Evolutionary conservation across 37 sponge, comb jelly and placozoan genomes (phyloP), one percentile per base, ranked within the genome.

Genomic region (Tethya wilhelma): DNA sequence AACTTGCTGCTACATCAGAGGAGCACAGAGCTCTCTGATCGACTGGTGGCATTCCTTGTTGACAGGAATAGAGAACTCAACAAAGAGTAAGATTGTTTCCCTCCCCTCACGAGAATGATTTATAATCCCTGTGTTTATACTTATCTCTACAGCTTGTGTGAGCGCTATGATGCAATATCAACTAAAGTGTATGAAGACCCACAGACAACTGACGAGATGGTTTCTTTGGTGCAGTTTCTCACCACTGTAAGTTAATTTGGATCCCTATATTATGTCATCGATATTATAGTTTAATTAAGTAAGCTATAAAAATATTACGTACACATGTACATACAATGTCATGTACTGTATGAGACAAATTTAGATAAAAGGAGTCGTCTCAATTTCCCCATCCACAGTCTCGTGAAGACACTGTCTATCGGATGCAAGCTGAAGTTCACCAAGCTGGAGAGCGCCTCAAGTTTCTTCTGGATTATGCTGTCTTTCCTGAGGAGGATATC

Each of bases 381-480:
- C 5, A 9, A 28, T 14, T 58, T 58, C 14, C 17, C 59, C 14
- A 9, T 49, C n/a, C 38, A 53, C 67, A 87, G 87, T 80, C 87
- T 28, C 67, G 81, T 36, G 82, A 85, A 36, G 91, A 90, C 56
- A 86, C 91, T 31, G 91, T 92, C 5, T 87, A 79, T 58, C 57
- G 42, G 42, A 41, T 91, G 80, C 77, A 86, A 60, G 81, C 80
- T 32, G 92, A 98, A 62, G 88, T 93, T 40, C 76, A 81, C 56
- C 67, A 87, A 44, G 90, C 96, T 8, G 91, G 82, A 37, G 85
- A 87, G 67, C 86, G 96, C 34, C 91, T 98, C 14, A 67, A 74
- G 59, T 95, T 95, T 55, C 83, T 98, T 23, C 87, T 98, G 73
- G 93, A 98, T 59, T 85, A 90, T 81, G 94, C 91, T n/a, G 41